Evolutionary conservation across 30 jellyfish, hydroid and myxozoan genomes (phyloP), one percentile per base, ranked within the genome.

Genomic region (Catostylus mosaicus): DNA sequence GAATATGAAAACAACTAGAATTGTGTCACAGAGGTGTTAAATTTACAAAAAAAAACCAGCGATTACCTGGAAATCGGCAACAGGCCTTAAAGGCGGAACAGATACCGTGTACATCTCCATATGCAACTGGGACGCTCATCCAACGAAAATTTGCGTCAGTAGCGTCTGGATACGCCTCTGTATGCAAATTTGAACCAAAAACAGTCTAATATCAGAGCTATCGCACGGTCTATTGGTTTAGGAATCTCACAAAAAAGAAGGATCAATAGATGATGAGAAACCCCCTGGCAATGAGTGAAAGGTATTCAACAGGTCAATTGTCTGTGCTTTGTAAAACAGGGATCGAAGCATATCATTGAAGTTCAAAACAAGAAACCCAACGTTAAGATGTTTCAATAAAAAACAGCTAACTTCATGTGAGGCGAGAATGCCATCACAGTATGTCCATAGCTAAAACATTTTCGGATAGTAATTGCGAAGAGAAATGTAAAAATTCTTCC

Each of bases 61-160:
- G 26, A 48, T 24, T 77, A 92, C 98, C 97, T 92, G 98, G 75
- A 92, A 92, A 34, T 80, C 81, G 30, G 87, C 78, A 20, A 92
- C 92, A 1, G 98, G 98, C 67, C 86, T 87, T 78, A 92, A 88
- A 38, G 98, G 97, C 51, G 98, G 98, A 1, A 92, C 98, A n/a
- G 89, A 74, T 46, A 91, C 65, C 52, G 98, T 91, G 68, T 77
- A 84, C 64, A 83, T 82, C 81, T 85, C 95, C 95, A 85, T 84
- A n/a, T 30, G n/a, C 62, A 30, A 48, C 37, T 54, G 67, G n/a
- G n/a, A 54, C 67, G 67, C 67, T 32, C 67, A 19, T 18, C 4
- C n/a, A 5, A 32, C 67, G 67, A 54, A 54, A 19, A 54, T 3
- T 6, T 19, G n/a, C 67, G n/a, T 6, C n/a, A 16, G 67, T 32